phyloP scores from a whole-genome alignment of 2,113 vertebrate species.

The Catharus fuscescens region DNA sequence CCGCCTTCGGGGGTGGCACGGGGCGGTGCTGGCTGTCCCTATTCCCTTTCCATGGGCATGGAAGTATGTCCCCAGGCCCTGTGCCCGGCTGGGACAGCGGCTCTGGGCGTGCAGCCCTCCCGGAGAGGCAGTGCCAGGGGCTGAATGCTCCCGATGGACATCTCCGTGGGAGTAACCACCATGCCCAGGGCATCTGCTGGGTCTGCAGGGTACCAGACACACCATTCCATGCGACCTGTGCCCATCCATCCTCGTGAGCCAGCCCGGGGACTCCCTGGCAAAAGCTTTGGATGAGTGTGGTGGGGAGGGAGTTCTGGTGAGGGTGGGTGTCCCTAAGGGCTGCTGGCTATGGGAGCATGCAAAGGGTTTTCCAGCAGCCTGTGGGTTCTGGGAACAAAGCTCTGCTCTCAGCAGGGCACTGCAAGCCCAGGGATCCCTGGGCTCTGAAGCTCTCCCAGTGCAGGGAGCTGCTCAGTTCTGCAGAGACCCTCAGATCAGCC shows the following conservation, averaged over 20 bases:
- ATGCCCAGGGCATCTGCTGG: neutral
- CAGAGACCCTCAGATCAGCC: neutral
- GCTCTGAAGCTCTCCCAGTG: neutral
- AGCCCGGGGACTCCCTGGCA: neutral
- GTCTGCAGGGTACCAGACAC: neutral
- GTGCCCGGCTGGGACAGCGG: neutral
- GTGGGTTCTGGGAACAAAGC: neutral
- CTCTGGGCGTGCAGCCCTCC: neutral
- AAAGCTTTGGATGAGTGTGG: neutral
- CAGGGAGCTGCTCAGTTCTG: neutral
- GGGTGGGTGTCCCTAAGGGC: neutral
- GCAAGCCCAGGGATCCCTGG: neutral
- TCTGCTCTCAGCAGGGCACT: neutral
- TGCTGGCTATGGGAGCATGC: neutral
- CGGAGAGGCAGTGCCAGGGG: rapidly evolving
- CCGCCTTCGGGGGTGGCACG: neutral
- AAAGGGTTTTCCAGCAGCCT: no score
- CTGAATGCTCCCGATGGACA: neutral
- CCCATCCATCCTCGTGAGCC: neutral
- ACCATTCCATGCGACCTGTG: rapidly evolving
- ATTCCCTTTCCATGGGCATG: neutral
- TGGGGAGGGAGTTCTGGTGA: neutral
- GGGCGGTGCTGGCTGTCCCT: neutral
- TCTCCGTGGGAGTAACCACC: neutral
- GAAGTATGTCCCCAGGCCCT: neutral